Conservation (phyloP, 2,113 vertebrate genomes). For the Probosciger aterrimus region DNA sequence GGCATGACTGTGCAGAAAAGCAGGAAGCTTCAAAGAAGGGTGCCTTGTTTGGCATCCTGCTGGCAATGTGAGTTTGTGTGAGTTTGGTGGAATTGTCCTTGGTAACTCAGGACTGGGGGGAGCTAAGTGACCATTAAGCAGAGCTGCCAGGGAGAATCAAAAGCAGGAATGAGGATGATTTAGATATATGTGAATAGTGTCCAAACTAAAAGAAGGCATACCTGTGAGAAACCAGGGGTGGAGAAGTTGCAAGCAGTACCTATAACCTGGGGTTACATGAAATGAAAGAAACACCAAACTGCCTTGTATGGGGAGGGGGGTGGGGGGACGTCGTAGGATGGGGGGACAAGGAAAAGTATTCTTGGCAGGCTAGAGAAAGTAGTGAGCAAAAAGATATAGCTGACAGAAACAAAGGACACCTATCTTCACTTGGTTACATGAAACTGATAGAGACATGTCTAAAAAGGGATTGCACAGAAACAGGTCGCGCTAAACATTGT, state of each 20-base stretch:
- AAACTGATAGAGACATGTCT: background rate
- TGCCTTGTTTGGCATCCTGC: background rate
- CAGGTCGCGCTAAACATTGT: background rate
- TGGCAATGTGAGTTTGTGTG: background rate
- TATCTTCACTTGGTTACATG: background rate
- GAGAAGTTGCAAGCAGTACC: background rate
- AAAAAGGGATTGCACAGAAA: background rate
- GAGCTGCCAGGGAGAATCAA: background rate
- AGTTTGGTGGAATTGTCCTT: background rate
- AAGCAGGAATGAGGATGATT: background rate
- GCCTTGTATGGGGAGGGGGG: background rate
- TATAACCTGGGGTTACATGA: background rate
- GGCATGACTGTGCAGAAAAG: background rate
- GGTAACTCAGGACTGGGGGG: background rate
- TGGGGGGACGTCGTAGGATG: no score
- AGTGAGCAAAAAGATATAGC: background rate
- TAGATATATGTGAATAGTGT: background rate
- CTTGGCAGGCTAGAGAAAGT: background rate
- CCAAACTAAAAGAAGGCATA: background rate
- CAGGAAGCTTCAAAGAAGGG: background rate
- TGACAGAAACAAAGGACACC: background rate
- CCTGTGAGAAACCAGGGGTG: background rate
- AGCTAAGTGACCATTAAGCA: background rate
- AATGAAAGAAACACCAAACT: background rate
- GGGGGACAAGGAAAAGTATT: background rate